Percentiles rank a stretch among this genome's conserved stretches.
Evolutionary conservation across 2,888 invertebrate species (phyloP).

Genomic region (Volucella inflata): DNA sequence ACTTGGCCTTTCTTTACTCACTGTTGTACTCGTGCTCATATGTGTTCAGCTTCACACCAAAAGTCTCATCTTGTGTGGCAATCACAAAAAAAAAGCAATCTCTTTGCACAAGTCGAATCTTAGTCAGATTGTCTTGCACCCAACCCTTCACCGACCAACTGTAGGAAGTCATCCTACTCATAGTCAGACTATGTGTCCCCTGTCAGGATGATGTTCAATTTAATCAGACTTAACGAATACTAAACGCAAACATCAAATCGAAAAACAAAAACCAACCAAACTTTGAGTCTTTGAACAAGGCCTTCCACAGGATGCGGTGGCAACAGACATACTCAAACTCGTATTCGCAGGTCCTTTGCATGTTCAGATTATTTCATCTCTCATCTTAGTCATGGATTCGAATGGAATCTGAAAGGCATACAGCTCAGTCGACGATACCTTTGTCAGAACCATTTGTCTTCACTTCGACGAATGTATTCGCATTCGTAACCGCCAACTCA

Average conservation of each 20-base stretch:
- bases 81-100: constrained; percentile 35
- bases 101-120: constrained; percentile 17
- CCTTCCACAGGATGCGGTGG: constrained; percentile 19
- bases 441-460: background rate
- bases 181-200: constrained; percentile 20
- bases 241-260: constrained; percentile 25
- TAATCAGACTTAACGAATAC: constrained; percentile 59
- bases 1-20: background rate
- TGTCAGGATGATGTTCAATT: constrained; percentile 51
- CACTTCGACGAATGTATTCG: constrained; percentile 31
- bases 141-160: constrained; percentile 13
- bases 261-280: background rate
- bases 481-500: constrained; percentile 30
- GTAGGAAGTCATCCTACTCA: constrained; percentile 24
- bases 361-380: constrained; percentile 18
- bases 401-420: background rate
- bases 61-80: constrained; percentile 42
- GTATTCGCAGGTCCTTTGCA: background rate
- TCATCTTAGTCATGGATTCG: constrained; percentile 29
- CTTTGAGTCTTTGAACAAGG: too few relatives aligned
- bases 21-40: background rate
- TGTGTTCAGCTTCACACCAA: constrained; percentile 33
- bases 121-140: constrained; percentile 25
- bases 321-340: background rate
- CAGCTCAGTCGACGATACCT: background rate